Evolutionary conservation across 2,797 vertebrate species (phyloP), one percentile per base, ranked within the genome.

Genomic region (Falco rusticolus): DNA sequence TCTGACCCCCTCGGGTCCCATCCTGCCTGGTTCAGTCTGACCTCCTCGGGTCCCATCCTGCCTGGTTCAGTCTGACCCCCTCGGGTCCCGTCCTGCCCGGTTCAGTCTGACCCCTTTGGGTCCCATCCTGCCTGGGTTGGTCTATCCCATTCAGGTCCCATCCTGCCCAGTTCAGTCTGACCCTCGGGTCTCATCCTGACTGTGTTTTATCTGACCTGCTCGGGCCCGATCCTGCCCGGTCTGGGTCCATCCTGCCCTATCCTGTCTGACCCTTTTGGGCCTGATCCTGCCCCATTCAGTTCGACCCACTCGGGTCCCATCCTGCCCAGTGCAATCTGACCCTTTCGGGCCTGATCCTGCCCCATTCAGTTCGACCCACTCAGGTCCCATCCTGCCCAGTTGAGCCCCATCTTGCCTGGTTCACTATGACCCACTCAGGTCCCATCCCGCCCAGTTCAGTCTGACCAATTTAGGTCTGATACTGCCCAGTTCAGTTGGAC

Each of bases 351-450:
- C 29, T 8, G 12, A 34, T 19, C 22, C 43, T 45, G 3, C 10
- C 77, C 6, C 0, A 16, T 3, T 8, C 5, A 3, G 1, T 45
- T 22, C 29, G 8, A 39, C n/a, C 29, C 20, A 8, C 1, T 3
- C 1, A 16, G 26, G 11, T 10, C 31, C 25, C 3, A 16, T 66
- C 33, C 53, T 37, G 24, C 39, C 39, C 68, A 26, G 3, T n/a
- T 5, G 33, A n/a, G 33, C 34, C 57, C 34, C 57, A 59, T 11
- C n/a, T 33, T 34, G 9, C 41, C 41, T 41, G 41, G 41, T 41
- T 41, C 41, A 41, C 41, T 13, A 8, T 22, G 14, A 34, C n/a
- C n/a, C n/a, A 2, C 24, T 59, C 57, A 22, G 21, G 43, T 34
- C 43, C 9, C 18, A 47, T 34, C 28, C n/a, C 45, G 31, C 51